Conservation (phyloP, 2,113 vertebrate genomes). For the Cyrtonyx montezumae region DNA sequence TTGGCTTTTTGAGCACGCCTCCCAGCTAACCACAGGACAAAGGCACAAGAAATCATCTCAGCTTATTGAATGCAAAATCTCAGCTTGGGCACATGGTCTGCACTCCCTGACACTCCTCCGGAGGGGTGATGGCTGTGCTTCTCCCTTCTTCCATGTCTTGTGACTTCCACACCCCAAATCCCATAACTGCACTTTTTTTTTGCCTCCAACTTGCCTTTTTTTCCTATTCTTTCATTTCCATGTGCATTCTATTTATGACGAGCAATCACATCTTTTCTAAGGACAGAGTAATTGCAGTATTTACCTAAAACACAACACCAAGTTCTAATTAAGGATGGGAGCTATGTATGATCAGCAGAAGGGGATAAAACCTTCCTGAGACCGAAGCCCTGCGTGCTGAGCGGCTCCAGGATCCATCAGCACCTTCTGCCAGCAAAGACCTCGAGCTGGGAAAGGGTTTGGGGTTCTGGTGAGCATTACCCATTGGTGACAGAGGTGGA, state of each 20-base stretch:
- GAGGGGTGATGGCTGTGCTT: not conserved
- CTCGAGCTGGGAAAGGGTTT: not conserved
- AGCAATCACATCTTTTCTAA: not conserved
- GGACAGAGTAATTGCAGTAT: not conserved
- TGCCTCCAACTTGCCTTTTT: not conserved
- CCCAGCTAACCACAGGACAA: not conserved
- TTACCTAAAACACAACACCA: not conserved
- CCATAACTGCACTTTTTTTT: not conserved
- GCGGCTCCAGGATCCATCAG: not conserved
- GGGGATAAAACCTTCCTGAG: not conserved
- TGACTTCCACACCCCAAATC: not conserved
- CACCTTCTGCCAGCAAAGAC: constrained; percentile 34
- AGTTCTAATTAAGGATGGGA: not conserved
- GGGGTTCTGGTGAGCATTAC: not conserved
- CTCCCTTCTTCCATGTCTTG: not conserved
- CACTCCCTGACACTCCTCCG: no score
- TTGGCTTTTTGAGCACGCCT: not conserved
- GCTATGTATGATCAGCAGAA: not conserved
- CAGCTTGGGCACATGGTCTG: not conserved
- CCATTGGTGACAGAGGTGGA: not conserved
- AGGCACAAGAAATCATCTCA: not conserved
- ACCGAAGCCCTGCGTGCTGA: constrained; percentile 49
- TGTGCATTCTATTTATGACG: accelerated
- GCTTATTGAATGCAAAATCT: not conserved
- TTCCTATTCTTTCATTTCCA: not conserved